phyloP scores from a whole-genome alignment of 2,113 vertebrate genomes.

The Microtus montanus region DNA sequence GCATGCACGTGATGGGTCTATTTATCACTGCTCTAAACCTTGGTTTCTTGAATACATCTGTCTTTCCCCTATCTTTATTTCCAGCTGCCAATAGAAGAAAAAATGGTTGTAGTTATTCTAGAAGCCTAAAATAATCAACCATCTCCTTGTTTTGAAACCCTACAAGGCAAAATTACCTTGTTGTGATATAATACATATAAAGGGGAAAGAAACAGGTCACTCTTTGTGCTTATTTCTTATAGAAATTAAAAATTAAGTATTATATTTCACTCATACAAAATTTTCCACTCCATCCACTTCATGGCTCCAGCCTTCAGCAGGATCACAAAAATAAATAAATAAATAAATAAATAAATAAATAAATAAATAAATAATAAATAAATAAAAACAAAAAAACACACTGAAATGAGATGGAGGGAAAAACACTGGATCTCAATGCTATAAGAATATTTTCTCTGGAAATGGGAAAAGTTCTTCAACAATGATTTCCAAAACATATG shows the following conservation, averaged over 20 bases:
- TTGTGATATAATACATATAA: not conserved
- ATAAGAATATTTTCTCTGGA: slow-evolving; percentile 55
- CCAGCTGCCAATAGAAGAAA: not conserved
- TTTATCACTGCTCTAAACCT: not conserved
- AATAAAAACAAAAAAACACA: not conserved
- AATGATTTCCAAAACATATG: too few species aligned
- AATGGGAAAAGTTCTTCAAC: not conserved
- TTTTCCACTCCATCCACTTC: slow-evolving; percentile 14
- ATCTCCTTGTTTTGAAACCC: not conserved
- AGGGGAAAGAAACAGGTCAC: not conserved
- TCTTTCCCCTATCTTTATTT: not conserved
- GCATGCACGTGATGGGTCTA: not conserved
- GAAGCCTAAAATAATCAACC: not conserved
- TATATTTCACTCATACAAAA: slow-evolving; percentile 4
- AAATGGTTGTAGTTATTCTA: not conserved
- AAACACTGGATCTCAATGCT: slow-evolving; percentile 31
- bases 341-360: too few species aligned
- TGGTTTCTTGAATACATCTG: not conserved
- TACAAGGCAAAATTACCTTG: not conserved
- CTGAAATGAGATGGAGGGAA: not conserved
- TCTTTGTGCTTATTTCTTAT: not conserved
- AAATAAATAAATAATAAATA: too few species aligned
- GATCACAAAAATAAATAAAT: not conserved
- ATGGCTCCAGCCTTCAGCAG: not conserved
- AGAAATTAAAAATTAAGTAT: not conserved